Evolutionary conservation across 2,113 vertebrate genomes (phyloP), one percentile per base, ranked within the genome.

Genomic region (Vulpes vulpes): DNA sequence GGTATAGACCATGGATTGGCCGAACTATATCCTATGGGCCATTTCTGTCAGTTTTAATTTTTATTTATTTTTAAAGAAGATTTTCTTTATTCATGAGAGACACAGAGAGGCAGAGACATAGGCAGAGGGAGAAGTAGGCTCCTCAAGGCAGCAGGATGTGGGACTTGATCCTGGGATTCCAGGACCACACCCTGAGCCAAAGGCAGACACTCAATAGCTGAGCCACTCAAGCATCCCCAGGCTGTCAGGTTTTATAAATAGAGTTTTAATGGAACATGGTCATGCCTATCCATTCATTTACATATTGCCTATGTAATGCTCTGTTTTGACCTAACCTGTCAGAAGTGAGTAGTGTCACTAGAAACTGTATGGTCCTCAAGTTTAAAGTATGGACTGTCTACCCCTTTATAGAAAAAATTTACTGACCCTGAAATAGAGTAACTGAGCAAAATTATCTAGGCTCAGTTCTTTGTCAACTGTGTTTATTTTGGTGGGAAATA

Each of bases 401-500:
- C 32, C 57, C 62, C 30, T 92, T 87, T 83, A 83, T 0, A 64
- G 51, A 65, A 91, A 90, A 89, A 57, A 14, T 25, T 35, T 91
- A 17, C 53, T 43, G n/a, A 89, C 32, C 22, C 60, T 94, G 57
- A 92, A 15, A 57, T 1, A 69, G 15, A 53, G 20, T 89, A 87
- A 92, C 30, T 73, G 30, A 96, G 32, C 3, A 94, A 93, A 90
- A 57, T 80, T 15, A 79, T 14, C 53, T 64, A 51, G 49, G 35
- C 14, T 69, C 17, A 78, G 35, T 88, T 81, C 67, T 96, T 95
- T 76, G 59, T 89, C 76, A 89, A 76, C 30, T 43, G 19, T 49
- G 38, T 89, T 67, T 96, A 59, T 96, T 84, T 83, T 76, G 76
- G 20, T 95, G 14, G 35, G 38, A 97, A 84, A 90, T 94, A 67